phyloP scores from a whole-genome alignment of 2,888 invertebrate species.

The Urechis unicinctus region DNA sequence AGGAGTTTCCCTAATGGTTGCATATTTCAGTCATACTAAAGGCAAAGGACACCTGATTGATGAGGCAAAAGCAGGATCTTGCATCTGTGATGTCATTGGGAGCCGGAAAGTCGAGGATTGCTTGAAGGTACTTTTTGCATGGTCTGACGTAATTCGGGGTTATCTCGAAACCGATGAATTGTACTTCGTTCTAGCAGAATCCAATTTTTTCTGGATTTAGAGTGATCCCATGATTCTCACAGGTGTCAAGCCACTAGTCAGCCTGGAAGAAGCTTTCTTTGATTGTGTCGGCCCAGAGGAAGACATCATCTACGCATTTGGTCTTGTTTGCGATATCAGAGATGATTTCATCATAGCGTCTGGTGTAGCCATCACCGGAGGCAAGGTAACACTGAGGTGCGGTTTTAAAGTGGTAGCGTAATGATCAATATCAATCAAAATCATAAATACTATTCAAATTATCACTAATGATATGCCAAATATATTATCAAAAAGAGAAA shows the following conservation, averaged over 20 bases:
- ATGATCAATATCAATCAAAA: too few relatives aligned
- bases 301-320: conserved; percentile 24
- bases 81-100: conserved; percentile 24
- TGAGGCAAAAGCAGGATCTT: conserved; percentile 26
- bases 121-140: conserved; percentile 19
- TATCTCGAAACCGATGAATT: conserved; percentile 27
- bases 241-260: conserved; percentile 20
- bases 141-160: conserved; percentile 19
- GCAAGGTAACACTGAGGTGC: conserved; percentile 19
- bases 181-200: conserved; percentile 20
- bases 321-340: conserved; percentile 27
- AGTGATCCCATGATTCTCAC: conserved; percentile 19
- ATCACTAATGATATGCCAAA: too few relatives aligned
- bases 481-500: too few relatives aligned
- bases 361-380: conserved; percentile 8
- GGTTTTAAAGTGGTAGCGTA: conserved; percentile 27
- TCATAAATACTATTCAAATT: too few relatives aligned
- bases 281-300: conserved; percentile 20
- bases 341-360: conserved; percentile 24
- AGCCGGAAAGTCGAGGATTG: conserved; percentile 22
- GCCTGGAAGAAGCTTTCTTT: conserved; percentile 23
- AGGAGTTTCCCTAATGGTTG: conserved; percentile 24
- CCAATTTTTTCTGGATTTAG: conserved; percentile 28
- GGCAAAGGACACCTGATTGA: conserved; percentile 24
- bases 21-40: conserved; percentile 26